Base-by-base conservation (phyloP, 2,888 invertebrate genomes). In the Palloptera scutellata region DNA sequence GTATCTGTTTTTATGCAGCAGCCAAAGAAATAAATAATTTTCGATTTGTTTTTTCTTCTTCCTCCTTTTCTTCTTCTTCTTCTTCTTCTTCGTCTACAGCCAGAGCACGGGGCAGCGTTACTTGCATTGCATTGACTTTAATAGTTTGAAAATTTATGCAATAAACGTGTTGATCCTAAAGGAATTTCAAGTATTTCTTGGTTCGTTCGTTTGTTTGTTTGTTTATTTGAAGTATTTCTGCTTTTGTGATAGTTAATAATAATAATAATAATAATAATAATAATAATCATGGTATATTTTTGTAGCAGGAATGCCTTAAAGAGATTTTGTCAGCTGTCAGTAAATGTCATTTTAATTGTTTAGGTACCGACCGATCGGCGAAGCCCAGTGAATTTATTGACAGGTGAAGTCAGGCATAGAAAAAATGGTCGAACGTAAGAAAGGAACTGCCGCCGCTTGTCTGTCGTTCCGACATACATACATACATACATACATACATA, bases 261-360 rank as follows among this genome's bases (percentile, higher is more conserved):
- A n/a, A n/a, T 66, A 52, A 61, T 58, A 40, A 61, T 19, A 45
- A 57, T 59, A 62, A 42, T 15, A 64, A 53, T 62, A 61, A 45
- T 42, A 57, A 52, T 19, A 51, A 30, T 42, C 17, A 30, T 30
- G 20, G 62, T 48, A 30, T 54, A 48, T 43, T 55, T 52, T 51
- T 19, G 20, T 61, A 43, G 11, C 10, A 19, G 43, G 53, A 58
- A 65, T 58, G 58, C 53, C 68, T 70, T 54, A 63, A 64, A 61
- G 69, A 67, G 66, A 68, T 69, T 70, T 70, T 73, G 72, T 73
- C 72, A 73, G 68, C 66, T 70, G 71, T 73, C 72, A 70, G 61
- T 66, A 66, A 70, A 72, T 73, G 74, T 74, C 75, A 73, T 70
- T 74, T 74, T 74, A 75, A 74, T 74, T 75, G 71, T 69, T 69